A percentile compares a stretch with the other conserved stretches of the same genome.
These are phyloP conservation scores for Harpagifer antarcticus DNA, from an alignment of 2,797 vertebrate genomes.

Conservation along the genomic window DNA sequence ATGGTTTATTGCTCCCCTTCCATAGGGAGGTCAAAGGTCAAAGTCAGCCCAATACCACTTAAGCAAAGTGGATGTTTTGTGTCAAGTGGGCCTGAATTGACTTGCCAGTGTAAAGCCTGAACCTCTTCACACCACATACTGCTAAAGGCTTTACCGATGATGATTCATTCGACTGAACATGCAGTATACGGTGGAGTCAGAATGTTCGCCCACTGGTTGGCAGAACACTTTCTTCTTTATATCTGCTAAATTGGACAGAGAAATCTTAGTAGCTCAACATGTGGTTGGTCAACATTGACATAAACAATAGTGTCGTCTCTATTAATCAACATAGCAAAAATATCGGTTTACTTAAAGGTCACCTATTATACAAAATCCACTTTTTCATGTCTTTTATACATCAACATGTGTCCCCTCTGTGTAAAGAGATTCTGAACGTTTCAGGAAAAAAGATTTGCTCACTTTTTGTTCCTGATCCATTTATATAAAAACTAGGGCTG, in stretches of 20 bases:
- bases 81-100: slow-evolving; percentile 39
- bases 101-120: slow-evolving; percentile 24
- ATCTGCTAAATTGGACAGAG: slow-evolving; percentile 15
- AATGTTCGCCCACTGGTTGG: neutral
- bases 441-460: no score
- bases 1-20: slow-evolving; percentile 14
- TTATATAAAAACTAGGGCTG: no score
- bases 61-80: slow-evolving; percentile 44
- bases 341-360: neutral
- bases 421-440: no score
- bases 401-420: no score
- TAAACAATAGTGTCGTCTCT: neutral
- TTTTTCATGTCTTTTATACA: no score
- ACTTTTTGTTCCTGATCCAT: no score
- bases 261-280: slow-evolving; percentile 18
- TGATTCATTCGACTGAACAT: slow-evolving; percentile 35
- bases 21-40: slow-evolving; percentile 49
- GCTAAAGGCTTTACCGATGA: slow-evolving; percentile 29
- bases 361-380: no score
- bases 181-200: neutral
- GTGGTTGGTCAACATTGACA: neutral
- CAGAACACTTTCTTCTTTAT: neutral
- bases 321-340: slow-evolving; percentile 1
- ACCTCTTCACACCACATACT: slow-evolving; percentile 32
- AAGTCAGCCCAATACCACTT: slow-evolving; percentile 42